Conservation (phyloP, 2,113 vertebrate genomes). For the Coptodon rendalli region DNA sequence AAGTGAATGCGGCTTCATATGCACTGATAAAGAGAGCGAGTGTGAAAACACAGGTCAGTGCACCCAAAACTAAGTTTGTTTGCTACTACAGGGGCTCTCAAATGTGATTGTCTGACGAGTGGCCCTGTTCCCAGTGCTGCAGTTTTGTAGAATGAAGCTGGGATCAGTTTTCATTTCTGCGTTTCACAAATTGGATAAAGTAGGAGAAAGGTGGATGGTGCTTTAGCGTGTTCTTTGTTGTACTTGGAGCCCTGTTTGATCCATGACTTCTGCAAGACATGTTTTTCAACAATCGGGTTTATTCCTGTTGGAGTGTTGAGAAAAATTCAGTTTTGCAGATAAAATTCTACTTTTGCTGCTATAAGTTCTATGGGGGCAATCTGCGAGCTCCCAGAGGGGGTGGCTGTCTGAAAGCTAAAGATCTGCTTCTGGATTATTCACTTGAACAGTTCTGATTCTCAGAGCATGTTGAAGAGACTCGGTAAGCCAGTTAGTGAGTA, state of each 20-base stretch:
- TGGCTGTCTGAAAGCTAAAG: neutral
- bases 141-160: neutral
- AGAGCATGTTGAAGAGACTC: neutral
- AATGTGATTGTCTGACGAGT: accelerated
- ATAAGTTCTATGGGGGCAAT: neutral
- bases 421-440: neutral
- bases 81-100: neutral
- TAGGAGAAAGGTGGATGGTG: neutral
- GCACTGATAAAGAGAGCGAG: neutral
- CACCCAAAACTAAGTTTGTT: neutral
- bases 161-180: neutral
- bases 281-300: neutral
- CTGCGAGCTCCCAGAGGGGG: neutral
- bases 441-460: neutral
- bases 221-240: neutral
- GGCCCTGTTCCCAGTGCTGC: neutral
- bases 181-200: neutral
- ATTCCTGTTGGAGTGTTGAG: neutral
- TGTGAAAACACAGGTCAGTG: neutral
- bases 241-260: neutral
- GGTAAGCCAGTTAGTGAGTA: neutral
- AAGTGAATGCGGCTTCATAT: neutral
- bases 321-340: neutral
- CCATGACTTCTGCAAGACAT: neutral
- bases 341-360: neutral